Conservation (phyloP, 2,113 vertebrate species). For the Kryptolebias marmoratus region DNA sequence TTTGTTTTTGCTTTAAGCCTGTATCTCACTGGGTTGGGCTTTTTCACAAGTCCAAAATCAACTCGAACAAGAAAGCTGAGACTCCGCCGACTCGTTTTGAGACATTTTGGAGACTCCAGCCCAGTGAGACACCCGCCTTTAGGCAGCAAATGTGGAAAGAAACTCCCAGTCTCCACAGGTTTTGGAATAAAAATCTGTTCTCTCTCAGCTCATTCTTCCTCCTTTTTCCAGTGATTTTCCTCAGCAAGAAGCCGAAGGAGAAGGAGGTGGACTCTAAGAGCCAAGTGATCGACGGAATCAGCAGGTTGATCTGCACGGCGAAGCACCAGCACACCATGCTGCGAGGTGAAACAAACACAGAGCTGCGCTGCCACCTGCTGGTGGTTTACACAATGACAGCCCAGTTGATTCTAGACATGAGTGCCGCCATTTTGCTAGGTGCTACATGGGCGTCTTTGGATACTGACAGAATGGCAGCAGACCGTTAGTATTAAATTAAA, state of each 20-base stretch:
- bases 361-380: slow-evolving; percentile 60
- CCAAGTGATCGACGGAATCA: slow-evolving; percentile 92
- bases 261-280: slow-evolving; percentile 91
- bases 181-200: background rate
- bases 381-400: background rate
- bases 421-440: too few relatives aligned
- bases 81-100: too few relatives aligned
- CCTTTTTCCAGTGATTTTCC: slow-evolving; percentile 85
- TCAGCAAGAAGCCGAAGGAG: slow-evolving; percentile 92
- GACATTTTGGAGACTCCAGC: too few relatives aligned
- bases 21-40: too few relatives aligned
- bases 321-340: slow-evolving; percentile 94
- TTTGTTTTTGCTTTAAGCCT: too few relatives aligned
- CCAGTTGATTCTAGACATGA: background rate
- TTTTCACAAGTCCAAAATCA: too few relatives aligned
- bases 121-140: too few relatives aligned
- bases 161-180: background rate
- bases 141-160: too few relatives aligned
- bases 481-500: too few relatives aligned
- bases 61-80: too few relatives aligned
- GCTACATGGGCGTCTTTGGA: too few relatives aligned
- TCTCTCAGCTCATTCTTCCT: background rate
- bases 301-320: slow-evolving; percentile 91
- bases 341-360: slow-evolving; percentile 76
- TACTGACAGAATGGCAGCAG: too few relatives aligned